Conservation (phyloP, 2,888 invertebrate species). For the Cylindroiulus punctatus region DNA sequence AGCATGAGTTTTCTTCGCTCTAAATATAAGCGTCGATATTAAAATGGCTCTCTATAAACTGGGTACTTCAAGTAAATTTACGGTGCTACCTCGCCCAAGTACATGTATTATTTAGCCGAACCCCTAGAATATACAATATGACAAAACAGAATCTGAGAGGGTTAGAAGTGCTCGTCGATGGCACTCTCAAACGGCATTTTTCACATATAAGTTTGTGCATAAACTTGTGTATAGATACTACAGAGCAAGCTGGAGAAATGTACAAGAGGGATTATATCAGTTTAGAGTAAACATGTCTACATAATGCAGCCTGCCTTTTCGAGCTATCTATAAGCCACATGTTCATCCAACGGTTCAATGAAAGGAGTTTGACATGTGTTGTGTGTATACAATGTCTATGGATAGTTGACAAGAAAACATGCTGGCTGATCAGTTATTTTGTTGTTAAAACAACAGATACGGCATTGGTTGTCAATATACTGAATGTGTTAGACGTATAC, state of each 20-base stretch:
- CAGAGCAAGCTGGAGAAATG: neutral
- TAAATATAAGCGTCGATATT: neutral
- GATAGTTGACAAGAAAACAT: neutral
- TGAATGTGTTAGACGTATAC: too few relatives aligned
- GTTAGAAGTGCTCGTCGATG: conserved; percentile 12
- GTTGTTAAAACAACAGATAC: neutral
- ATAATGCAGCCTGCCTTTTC: neutral
- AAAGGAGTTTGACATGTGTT: too few relatives aligned
- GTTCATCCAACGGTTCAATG: neutral
- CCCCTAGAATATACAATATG: conserved; percentile 34
- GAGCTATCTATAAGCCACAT: neutral
- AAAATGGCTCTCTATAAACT: conserved; percentile 24
- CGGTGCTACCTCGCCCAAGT: neutral
- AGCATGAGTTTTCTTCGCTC: neutral
- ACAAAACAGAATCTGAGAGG: conserved; percentile 1
- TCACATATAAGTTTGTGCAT: neutral
- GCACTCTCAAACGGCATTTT: neutral
- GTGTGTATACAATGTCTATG: neutral
- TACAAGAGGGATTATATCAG: conserved; percentile 22
- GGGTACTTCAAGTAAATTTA: conserved; percentile 18
- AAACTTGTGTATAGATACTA: neutral
- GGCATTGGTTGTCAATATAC: too few relatives aligned
- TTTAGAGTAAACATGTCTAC: neutral
- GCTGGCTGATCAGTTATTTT: neutral
- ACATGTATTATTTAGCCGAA: conserved; percentile 37